Base-by-base conservation (phyloP, 2,888 invertebrate genomes). In the Acanthacorydalis orientalis region DNA sequence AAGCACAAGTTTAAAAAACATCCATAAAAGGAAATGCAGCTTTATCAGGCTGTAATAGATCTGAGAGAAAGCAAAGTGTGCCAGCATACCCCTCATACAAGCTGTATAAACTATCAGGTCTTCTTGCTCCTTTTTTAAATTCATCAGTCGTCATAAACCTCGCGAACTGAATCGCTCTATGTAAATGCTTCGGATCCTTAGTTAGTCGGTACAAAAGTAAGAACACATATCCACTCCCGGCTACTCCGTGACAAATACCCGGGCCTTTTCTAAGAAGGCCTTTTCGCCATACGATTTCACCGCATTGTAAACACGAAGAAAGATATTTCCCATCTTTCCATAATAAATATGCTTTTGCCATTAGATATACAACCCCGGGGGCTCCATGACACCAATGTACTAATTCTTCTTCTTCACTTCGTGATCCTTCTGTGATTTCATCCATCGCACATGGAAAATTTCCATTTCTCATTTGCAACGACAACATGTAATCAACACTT, bases 341-440 rank as follows among this genome's bases (percentile, higher is more conserved):
- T 1, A 78, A 64, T 32, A 80, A 61, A 60, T 80, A 88, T 0
- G 91, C 86, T 62, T 81, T 83, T 1, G 86, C 86, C 70, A 91
- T 74, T 34, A 88, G 62, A 59, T 88, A 90, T 7, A 89, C 69
- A 1, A 79, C 75, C 1, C 90, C 90, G 8, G 87, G 81, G 9
- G 87, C 87, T 0, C 91, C 91, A 60, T 91, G 90, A 61, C 91
- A 91, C 91, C 90, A 90, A 59, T 91, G 90, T 0, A 90, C 75
- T 10, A 90, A 65, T 51, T 85, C 81, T 49, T 85, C 79, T 10
- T 65, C 62, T 14, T 62, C 63, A 3, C 60, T 54, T 50, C 57
- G 51, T 11, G 64, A 55, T 3, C 74, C 72, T 39, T 62, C 62
- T 35, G 68, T 57, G 45, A 80, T 65, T 60, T 88, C 83, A 55